Percentiles rank a stretch among this genome's conserved stretches.
phyloP scores from a whole-genome alignment of 2,888 invertebrate species.

The Baccha elongata region DNA sequence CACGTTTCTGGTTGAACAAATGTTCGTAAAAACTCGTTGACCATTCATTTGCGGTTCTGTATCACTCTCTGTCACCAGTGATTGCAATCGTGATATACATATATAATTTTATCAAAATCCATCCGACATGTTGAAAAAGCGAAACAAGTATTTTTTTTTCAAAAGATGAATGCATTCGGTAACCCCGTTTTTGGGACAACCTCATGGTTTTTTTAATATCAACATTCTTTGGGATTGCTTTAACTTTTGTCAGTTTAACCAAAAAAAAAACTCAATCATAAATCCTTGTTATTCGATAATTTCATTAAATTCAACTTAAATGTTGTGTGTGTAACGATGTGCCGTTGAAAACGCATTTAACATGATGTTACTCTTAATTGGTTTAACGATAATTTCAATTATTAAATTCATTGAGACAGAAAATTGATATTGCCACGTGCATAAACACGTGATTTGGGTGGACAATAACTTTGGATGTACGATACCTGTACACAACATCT shows the following conservation, averaged over 20 bases:
- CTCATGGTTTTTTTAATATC: too few relatives aligned
- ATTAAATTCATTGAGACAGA: conserved; percentile 70
- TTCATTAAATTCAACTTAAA: conserved; percentile 64
- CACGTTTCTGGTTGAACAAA: too few relatives aligned
- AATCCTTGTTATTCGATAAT: conserved; percentile 55
- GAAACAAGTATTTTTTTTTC: too few relatives aligned
- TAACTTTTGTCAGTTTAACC: conserved; percentile 6
- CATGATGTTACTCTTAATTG: conserved; percentile 71
- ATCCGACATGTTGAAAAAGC: too few relatives aligned
- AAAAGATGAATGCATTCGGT: too few relatives aligned
- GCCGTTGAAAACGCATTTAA: conserved; percentile 55
- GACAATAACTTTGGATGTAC: conserved; percentile 22
- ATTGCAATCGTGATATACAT: too few relatives aligned
- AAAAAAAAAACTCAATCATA: conserved; percentile 30
- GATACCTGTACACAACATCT: conserved; percentile 29
- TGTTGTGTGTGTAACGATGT: conserved; percentile 55
- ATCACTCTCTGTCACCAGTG: too few relatives aligned
- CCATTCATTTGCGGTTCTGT: too few relatives aligned
- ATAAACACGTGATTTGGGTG: conserved; percentile 35
- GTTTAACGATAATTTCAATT: conserved; percentile 73
- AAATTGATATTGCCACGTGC: conserved; percentile 73
- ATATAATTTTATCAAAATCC: too few relatives aligned
- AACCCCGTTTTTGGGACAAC: too few relatives aligned
- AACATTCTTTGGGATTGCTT: too few relatives aligned
- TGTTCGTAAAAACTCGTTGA: too few relatives aligned